Percentiles rank a stretch among this genome's conserved stretches.
phyloP scores from a whole-genome alignment of 2,113 vertebrate species.

The Paraplagusia blochii region DNA sequence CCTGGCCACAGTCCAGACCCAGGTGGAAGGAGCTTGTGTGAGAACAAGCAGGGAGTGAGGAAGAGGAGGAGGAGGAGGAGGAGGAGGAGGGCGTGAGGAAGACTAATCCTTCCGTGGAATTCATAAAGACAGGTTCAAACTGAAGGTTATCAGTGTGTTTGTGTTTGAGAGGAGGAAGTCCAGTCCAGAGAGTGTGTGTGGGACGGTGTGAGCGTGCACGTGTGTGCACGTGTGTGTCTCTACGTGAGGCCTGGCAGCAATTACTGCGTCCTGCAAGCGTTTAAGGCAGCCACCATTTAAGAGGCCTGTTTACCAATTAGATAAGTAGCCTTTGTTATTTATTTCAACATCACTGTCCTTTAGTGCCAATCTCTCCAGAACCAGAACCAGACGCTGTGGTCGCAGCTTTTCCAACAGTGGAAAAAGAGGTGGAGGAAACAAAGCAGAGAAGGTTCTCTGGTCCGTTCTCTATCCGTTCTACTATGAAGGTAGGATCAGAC shows the following conservation, averaged over 20 bases:
- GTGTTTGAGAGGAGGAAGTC: conserved; percentile 52
- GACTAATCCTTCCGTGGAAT: conserved; percentile 58
- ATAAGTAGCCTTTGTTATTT: conserved; percentile 79
- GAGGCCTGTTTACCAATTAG: conserved; percentile 82
- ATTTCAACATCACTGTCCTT: conserved; percentile 74
- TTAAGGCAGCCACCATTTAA: conserved; percentile 80
- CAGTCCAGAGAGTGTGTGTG: conserved; percentile 23
- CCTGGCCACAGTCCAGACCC: conserved; percentile 49
- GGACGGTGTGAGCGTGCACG: conserved; percentile 25
- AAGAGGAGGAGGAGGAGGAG: not conserved
- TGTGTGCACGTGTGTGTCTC: conserved; percentile 39
- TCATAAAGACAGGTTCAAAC: conserved; percentile 56
- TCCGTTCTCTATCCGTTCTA: too few species aligned
- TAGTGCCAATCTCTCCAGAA: conserved; percentile 60
- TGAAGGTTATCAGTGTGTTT: conserved; percentile 67
- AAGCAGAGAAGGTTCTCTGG: too few species aligned
- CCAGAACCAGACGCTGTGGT: conserved; percentile 1
- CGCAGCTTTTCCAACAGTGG: conserved; percentile 7
- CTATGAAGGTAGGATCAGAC: too few species aligned
- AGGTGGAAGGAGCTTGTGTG: conserved; percentile 49
- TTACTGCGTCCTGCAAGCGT: conserved; percentile 79
- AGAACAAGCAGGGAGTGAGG: conserved; percentile 22
- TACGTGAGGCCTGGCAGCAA: conserved; percentile 74
- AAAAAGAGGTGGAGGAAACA: not conserved
- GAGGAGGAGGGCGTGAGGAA: not conserved